Evolutionary conservation across 2,888 invertebrate genomes (phyloP).

Genomic region (Nysson spinosus): DNA sequence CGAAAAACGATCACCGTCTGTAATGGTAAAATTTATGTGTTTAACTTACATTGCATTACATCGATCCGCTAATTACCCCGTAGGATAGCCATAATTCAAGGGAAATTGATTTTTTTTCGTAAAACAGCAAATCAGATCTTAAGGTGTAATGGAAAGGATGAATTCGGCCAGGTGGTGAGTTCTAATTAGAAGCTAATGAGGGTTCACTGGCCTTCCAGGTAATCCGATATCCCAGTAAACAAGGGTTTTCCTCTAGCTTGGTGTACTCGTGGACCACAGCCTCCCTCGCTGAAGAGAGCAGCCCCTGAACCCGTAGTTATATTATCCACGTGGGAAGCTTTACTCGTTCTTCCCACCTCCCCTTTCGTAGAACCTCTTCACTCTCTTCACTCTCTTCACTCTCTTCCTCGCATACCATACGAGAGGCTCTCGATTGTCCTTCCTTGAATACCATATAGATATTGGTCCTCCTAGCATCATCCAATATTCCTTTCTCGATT

Average conservation of each 20-base stretch:
- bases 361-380: conserved; percentile 41
- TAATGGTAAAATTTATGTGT: neutral
- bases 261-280: conserved; percentile 51
- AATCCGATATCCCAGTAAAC: conserved; percentile 64
- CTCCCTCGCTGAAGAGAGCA: conserved; percentile 44
- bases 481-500: conserved; percentile 15
- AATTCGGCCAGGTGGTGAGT: conserved; percentile 32
- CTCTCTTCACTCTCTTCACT: conserved; percentile 28
- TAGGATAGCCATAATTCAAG: neutral
- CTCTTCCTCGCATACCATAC: conserved; percentile 21
- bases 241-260: conserved; percentile 61
- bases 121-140: conserved; percentile 11
- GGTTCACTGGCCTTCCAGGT: conserved; percentile 49
- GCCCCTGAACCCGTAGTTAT: conserved; percentile 70
- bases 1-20: too few species aligned
- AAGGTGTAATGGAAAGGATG: neutral
- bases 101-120: conserved; percentile 6
- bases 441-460: conserved; percentile 26
- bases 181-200: conserved; percentile 63
- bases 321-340: conserved; percentile 76
- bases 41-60: neutral
- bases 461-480: conserved; percentile 37
- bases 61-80: neutral
- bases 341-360: conserved; percentile 43
- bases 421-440: conserved; percentile 26